Evolutionary conservation across 2,888 invertebrate genomes (phyloP).

Genomic region (Volucella zonaria): DNA sequence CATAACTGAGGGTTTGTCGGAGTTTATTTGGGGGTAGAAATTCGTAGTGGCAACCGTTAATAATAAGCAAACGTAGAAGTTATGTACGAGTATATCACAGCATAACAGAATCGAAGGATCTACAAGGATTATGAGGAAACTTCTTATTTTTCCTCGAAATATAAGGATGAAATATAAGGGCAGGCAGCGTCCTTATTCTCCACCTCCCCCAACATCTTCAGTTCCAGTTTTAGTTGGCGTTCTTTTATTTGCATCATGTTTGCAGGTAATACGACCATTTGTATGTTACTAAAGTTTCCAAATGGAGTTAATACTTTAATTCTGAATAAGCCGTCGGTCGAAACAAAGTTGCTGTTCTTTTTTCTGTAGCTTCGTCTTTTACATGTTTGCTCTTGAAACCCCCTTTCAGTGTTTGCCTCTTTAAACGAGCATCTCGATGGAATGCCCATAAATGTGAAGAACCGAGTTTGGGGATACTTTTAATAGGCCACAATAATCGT

Average conservation of each 20-base stretch:
- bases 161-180: background rate
- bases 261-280: constrained; percentile 70
- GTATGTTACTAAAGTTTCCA: constrained; percentile 67
- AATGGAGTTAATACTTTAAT: constrained; percentile 72
- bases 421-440: constrained; percentile 21
- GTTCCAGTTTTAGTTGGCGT: background rate
- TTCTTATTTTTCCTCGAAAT: constrained; percentile 18
- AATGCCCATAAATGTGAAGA: constrained; percentile 48
- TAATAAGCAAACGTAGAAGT: constrained; percentile 61
- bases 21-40: constrained; percentile 55
- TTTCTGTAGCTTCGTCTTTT: background rate
- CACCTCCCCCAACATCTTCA: too few relatives aligned
- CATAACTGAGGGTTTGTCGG: constrained; percentile 42
- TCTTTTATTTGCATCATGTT: constrained; percentile 64
- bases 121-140: constrained; percentile 54
- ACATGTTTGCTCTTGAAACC: background rate
- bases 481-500: constrained; percentile 72
- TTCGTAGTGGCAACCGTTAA: constrained; percentile 57
- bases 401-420: background rate
- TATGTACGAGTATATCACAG: constrained; percentile 34
- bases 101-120: constrained; percentile 64
- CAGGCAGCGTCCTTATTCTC: background rate
- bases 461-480: constrained; percentile 60
- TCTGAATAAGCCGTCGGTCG: constrained; percentile 55
- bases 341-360: constrained; percentile 39